Percentiles rank a stretch among this genome's conserved stretches.
These are phyloP conservation scores for Drosophila ercepeae DNA, from an alignment of 1,140 invertebrate species.

Conservation along the genomic window DNA sequence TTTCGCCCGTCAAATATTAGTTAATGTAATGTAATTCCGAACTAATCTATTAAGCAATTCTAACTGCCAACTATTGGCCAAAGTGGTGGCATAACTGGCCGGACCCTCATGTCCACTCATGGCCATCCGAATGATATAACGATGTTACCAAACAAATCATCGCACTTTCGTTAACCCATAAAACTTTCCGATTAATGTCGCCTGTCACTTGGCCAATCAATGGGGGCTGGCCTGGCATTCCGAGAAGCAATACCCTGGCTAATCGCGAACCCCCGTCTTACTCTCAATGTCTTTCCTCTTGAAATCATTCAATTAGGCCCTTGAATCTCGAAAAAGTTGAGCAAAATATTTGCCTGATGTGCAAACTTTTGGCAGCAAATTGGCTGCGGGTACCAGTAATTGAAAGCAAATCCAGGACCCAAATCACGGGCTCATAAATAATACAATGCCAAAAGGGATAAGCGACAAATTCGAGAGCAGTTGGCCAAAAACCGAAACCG, in stretches of 20 bases:
- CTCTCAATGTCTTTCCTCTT: slow-evolving; percentile 9
- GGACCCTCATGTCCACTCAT: neutral
- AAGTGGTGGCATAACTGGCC: slow-evolving; percentile 19
- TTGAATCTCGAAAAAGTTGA: neutral
- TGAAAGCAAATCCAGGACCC: slow-evolving; percentile 64
- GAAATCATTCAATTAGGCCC: slow-evolving; percentile 48
- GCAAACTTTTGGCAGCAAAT: slow-evolving; percentile 55
- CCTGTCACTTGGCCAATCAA: slow-evolving; percentile 1
- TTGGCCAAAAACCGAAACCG: neutral
- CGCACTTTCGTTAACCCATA: neutral
- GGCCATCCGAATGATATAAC: slow-evolving; percentile 10
- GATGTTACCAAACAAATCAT: slow-evolving; percentile 11
- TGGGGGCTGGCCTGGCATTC: slow-evolving; percentile 5
- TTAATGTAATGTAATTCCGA: slow-evolving; percentile 25
- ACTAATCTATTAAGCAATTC: slow-evolving; percentile 39
- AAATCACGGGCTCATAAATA: slow-evolving; percentile 51
- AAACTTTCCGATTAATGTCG: neutral
- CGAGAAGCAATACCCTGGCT: neutral
- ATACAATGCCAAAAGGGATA: slow-evolving; percentile 65
- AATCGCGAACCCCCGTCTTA: neutral
- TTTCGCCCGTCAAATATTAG: slow-evolving; percentile 13
- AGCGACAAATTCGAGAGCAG: slow-evolving; percentile 57
- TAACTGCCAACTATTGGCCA: neutral
- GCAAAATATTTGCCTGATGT: slow-evolving; percentile 47
- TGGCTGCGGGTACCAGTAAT: slow-evolving; percentile 74